Conservation (phyloP, 2,113 vertebrate genomes). For the Rhombomys opimus region DNA sequence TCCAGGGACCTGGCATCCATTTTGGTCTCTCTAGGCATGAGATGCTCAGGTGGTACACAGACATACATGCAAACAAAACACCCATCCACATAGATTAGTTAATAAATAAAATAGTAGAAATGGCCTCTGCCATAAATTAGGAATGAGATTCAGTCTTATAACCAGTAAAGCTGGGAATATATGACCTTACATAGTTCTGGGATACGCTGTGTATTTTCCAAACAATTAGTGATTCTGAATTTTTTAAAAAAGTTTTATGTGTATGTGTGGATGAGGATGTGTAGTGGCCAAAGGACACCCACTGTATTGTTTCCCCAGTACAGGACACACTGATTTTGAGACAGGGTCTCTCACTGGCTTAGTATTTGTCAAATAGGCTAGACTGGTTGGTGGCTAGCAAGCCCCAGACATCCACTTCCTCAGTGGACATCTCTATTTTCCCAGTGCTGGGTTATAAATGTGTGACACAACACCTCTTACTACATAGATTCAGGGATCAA, state of each 20-base stretch:
- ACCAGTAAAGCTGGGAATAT: background rate
- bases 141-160: background rate
- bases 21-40: background rate
- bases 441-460: background rate
- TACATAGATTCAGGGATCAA: background rate
- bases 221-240: conserved; percentile 25
- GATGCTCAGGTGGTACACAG: background rate
- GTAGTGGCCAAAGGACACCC: too few relatives aligned
- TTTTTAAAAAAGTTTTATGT: background rate
- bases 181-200: background rate
- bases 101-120: background rate
- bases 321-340: background rate
- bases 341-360: background rate
- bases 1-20: background rate
- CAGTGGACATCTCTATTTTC: background rate
- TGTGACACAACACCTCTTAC: background rate
- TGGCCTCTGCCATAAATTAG: background rate
- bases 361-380: background rate
- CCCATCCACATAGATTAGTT: background rate
- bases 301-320: background rate
- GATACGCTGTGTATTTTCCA: background rate
- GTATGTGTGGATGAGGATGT: background rate
- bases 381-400: background rate
- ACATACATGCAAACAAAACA: background rate
- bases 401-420: background rate